Base-by-base conservation (phyloP, 2,113 vertebrate species). In the Microcebus ravelobensis region DNA sequence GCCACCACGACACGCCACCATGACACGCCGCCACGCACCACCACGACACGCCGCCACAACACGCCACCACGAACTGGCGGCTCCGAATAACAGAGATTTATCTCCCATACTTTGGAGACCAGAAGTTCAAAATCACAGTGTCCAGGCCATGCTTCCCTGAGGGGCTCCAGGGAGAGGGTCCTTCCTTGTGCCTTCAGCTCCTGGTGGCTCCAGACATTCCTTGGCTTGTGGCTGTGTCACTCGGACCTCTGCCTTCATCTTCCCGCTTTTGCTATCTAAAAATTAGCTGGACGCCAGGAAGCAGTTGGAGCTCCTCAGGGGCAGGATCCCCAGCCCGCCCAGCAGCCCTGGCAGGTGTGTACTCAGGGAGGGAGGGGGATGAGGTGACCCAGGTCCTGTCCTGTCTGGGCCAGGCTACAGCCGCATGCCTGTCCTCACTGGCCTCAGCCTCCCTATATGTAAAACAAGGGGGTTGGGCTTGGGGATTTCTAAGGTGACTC, bases 121-220 rank as follows among this genome's bases (percentile, higher is more conserved):
- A 2, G 39, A 57, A 57, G 61, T 25, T 70, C 52, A 50, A 42
- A 59, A 21, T 34, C 50, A 36, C 45, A 50, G 57, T 42, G 50
- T 0, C 0, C 27, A 13, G 9, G 65, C 17, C 3, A 0, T 0
- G 0, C 13, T 9, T 15, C 17, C 20, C 8, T 15, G 7, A 0
- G 8, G 31, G 18, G 52, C 25, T 39, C 68, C 1, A 1, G 12
- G 52, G 31, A n/a, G 17, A 23, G 12, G 79, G 20, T 5, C 27
- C 55, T 18, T 10, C 55, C 63, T 65, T 42, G 6, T 6, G 4
- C 2, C 11, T 52, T 34, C 39, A 4, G 36, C 27, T 6, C 27
- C 0, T 2, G 42, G 0, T 27, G 52, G 17, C 48, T 17, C 21
- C 57, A 6, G 73, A 39, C 36, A 6, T 65, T 25, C 52, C 61